phyloP scores from a whole-genome alignment of 2,888 invertebrate species.

The Opisthograptis luteolata region DNA sequence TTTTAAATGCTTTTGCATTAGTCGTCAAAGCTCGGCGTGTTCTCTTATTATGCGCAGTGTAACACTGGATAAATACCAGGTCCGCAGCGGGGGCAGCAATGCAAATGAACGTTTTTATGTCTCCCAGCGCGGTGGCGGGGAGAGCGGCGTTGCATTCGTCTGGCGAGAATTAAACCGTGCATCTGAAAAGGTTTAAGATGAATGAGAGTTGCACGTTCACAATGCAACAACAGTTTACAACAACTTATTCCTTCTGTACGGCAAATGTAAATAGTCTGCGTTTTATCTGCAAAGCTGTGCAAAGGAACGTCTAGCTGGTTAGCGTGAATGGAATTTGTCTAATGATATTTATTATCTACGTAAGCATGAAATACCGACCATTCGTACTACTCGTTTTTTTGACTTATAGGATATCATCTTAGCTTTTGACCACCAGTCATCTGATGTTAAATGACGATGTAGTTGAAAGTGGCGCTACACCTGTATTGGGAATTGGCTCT shows the following conservation, averaged over 20 bases:
- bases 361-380: no score
- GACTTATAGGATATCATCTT: no score
- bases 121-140: conserved; percentile 46
- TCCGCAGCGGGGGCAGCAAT: conserved; percentile 64
- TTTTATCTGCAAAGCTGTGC: conserved; percentile 57
- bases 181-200: conserved; percentile 79
- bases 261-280: conserved; percentile 69
- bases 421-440: no score
- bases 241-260: conserved; percentile 72
- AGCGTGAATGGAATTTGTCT: conserved; percentile 39
- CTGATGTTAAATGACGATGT: no score
- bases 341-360: conserved; percentile 9
- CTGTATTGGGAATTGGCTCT: no score
- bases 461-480: no score
- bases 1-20: conserved; percentile 64
- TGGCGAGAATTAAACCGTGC: conserved; percentile 73
- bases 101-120: conserved; percentile 79
- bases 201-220: conserved; percentile 69
- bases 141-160: conserved; percentile 58
- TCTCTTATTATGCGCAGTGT: conserved; percentile 70
- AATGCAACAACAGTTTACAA: conserved; percentile 77
- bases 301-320: conserved; percentile 46
- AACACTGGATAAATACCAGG: conserved; percentile 74
- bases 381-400: no score
- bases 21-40: conserved; percentile 61